phyloP scores from a whole-genome alignment of 1,140 invertebrate species.

The Orchesella cincta region DNA sequence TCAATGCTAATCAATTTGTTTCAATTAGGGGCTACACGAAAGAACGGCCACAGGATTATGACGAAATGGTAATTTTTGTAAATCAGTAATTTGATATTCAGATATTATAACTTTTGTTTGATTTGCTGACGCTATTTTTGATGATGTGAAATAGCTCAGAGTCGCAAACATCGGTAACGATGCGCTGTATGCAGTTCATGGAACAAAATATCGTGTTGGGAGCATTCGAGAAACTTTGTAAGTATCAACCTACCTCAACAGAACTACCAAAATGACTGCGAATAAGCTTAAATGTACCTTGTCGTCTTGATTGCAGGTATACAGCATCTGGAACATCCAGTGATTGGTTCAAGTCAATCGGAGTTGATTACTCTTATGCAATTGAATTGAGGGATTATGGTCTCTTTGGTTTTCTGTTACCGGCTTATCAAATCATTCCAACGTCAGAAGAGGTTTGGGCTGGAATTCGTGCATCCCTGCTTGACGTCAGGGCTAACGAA shows the following conservation, averaged over 20 bases:
- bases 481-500: constrained; percentile 5
- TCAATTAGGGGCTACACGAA: not conserved
- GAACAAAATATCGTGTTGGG: constrained; percentile 10
- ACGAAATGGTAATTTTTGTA: constrained; percentile 9
- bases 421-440: constrained; percentile 57
- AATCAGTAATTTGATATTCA: not conserved
- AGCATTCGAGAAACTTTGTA: constrained; percentile 10
- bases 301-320: not conserved
- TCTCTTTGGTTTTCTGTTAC: constrained; percentile 61
- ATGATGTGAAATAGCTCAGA: not conserved
- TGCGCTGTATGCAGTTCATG: constrained; percentile 8
- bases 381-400: constrained; percentile 61
- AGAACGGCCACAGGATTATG: not conserved
- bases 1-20: too few relatives aligned
- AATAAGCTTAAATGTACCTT: too few relatives aligned
- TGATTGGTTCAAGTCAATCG: constrained; percentile 32
- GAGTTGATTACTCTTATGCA: constrained; percentile 59
- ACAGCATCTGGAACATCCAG: not conserved
- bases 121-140: not conserved
- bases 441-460: constrained; percentile 55
- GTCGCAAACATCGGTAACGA: constrained; percentile 6
- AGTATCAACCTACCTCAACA: too few relatives aligned
- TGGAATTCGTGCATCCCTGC: constrained; percentile 1
- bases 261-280: too few relatives aligned
- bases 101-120: not conserved